Evolutionary conservation across 1,140 invertebrate species (phyloP), one percentile per base, ranked within the genome.

Genomic region (Bombus pyrosoma): DNA sequence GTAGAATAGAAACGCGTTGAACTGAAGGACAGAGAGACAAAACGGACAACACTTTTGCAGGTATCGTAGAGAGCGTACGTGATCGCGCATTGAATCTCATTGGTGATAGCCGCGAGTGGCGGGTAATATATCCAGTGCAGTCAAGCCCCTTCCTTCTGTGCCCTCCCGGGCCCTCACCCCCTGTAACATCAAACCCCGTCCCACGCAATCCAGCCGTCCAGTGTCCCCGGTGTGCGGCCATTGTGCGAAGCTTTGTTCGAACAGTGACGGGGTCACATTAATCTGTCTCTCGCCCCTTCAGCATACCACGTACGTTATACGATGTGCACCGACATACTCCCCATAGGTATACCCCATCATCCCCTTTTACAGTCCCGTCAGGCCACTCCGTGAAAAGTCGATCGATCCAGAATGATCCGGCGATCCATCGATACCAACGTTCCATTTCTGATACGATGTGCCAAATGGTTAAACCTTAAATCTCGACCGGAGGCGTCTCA

Each of bases 161-260:
- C 89, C 87, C 88, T 87, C 89, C 91, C 81, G 78, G 84, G 82
- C 89, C 88, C 87, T 85, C 66, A 79, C 87, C 91, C 89, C 93
- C 85, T 53, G 77, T 81, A 91, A 82, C 88, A 89, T 89, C 88
- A 83, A 88, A 71, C 83, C 79, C 13, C 83, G 80, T 86, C 75
- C 87, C 83, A 83, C 85, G 83, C 87, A 85, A 81, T 91, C 82
- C 89, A 68, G 76, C 79, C 81, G 85, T 90, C 92, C 89, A 88
- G 88, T 92, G 92, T 93, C 92, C 92, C 92, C 91, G 91, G 91
- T 93, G 92, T 91, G 89, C 90, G 92, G 93, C 93, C 91, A 94
- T 94, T 94, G 94, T 94, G 92, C 93, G 87, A 92, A 94, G 93
- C 94, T 94, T 94, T 94, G 94, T 94, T 94, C 93, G 91, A 94